Conservation (phyloP, 2,888 invertebrate genomes). For the Noctua pronuba region DNA sequence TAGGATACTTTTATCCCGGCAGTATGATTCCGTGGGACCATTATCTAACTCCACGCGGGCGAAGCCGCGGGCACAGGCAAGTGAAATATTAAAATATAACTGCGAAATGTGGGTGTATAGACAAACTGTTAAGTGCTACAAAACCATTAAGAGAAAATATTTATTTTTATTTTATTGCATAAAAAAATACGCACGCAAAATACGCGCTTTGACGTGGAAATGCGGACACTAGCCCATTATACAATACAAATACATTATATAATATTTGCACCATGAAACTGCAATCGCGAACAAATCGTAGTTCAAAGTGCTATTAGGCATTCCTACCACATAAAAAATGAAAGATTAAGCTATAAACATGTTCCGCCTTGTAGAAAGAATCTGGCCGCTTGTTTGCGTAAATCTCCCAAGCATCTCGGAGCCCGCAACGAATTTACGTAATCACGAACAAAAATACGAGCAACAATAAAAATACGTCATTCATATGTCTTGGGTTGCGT, state of each 20-base stretch:
- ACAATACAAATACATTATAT: background rate
- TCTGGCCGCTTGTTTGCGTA: slow-evolving; percentile 69
- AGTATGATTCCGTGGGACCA: too few relatives aligned
- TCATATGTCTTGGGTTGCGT: slow-evolving; percentile 55
- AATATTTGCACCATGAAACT: background rate
- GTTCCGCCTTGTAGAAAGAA: slow-evolving; percentile 59
- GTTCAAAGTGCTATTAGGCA: slow-evolving; percentile 52
- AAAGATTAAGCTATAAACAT: slow-evolving; percentile 71
- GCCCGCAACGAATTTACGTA: slow-evolving; percentile 69
- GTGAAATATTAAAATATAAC: background rate
- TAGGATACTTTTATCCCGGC: too few relatives aligned
- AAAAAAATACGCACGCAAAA: too few relatives aligned
- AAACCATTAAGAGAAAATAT: too few relatives aligned
- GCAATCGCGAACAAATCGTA: background rate
- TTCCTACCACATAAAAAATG: slow-evolving; percentile 68
- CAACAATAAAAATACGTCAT: slow-evolving; percentile 69
- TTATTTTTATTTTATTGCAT: too few relatives aligned
- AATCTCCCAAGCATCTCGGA: slow-evolving; percentile 66
- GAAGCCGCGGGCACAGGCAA: too few relatives aligned
- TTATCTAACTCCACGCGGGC: too few relatives aligned
- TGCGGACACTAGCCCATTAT: too few relatives aligned
- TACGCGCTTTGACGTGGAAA: too few relatives aligned
- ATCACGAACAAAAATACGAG: slow-evolving; percentile 71
- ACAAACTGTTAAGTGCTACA: too few relatives aligned
- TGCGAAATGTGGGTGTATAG: background rate